Evolutionary conservation across 2,113 vertebrate species (phyloP), one percentile per base, ranked within the genome.

Genomic region (Dinomys branickii): DNA sequence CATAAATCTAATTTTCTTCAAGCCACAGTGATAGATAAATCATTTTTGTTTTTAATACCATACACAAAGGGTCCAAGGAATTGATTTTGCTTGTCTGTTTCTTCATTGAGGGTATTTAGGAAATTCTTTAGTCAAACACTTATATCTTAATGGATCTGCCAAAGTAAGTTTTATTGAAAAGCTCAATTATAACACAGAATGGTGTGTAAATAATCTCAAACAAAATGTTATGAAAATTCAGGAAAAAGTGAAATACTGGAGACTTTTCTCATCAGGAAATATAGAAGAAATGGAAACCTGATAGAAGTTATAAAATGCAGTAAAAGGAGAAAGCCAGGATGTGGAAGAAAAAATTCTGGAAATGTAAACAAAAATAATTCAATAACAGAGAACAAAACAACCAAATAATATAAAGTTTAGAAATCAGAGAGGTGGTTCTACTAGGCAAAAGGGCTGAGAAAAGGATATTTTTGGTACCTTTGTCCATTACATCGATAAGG

Each of bases 171-270:
- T 78, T 84, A 19, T 7, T 24, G 13, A 61, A 88, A 87, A 44
- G 1, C 17, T 69, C 20, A 50, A 35, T 69, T 47, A 50, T 56
- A 47, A 80, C 26, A 11, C 10, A 71, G 17, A 87, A 59, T 4
- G n/a, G 0, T 33, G 7, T 44, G 4, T 20, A 33, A 88, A 94
- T 83, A 91, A 86, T 86, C 9, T 44, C 7, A 52, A 83, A 86
- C 10, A 14, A 35, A 85, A 92, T 71, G 26, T 73, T 84, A n/a
- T 54, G 63, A 81, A 90, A 94, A 80, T 92, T 93, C 47, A 85
- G 30, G 87, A n/a, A 12, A 89, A 17, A 85, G 8, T 59, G 28
- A 81, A 87, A 94, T 0, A 22, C 11, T 44, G 0, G 24, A 0
- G 7, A 8, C 5, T 80, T 58, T 10, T 58, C 71, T 81, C 8